A percentile compares a stretch with the other conserved stretches of the same genome.
Conservation (phyloP, 2,888 invertebrate genomes). For the Acleris cristana region DNA sequence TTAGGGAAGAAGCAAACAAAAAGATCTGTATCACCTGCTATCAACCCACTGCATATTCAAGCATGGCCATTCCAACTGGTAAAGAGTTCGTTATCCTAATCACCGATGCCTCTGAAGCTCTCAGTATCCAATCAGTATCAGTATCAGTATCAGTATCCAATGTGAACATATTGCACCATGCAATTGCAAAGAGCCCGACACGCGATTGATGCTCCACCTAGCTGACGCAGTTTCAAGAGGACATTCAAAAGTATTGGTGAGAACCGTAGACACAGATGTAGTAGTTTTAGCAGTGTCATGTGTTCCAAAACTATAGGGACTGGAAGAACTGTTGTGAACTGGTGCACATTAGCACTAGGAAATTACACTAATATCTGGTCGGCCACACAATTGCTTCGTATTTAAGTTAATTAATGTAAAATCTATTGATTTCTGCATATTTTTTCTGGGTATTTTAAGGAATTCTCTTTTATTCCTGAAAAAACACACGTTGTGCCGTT, state of each 20-base stretch:
- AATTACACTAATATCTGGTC: background rate
- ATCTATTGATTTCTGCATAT: background rate
- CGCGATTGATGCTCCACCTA: background rate
- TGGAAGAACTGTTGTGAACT: accelerated
- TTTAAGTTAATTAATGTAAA: background rate
- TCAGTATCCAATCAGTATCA: too few species aligned
- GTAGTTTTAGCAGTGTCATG: background rate
- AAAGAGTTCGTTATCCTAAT: too few species aligned
- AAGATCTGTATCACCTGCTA: too few species aligned
- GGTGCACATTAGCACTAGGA: too few species aligned
- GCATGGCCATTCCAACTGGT: too few species aligned
- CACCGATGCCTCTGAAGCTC: too few species aligned
- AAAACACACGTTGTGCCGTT: background rate
- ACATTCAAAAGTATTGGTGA: background rate
- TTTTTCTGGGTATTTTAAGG: background rate
- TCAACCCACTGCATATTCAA: too few species aligned
- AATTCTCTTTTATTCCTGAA: background rate
- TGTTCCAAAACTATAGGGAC: background rate
- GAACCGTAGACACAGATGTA: background rate
- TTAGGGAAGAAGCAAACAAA: too few species aligned
- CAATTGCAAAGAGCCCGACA: background rate
- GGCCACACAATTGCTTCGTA: background rate
- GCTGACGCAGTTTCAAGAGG: background rate
- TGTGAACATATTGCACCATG: background rate
- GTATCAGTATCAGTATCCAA: too few species aligned